Evolutionary conservation across 2,113 vertebrate genomes (phyloP).

Genomic region (Paradoxurus hermaphroditus): DNA sequence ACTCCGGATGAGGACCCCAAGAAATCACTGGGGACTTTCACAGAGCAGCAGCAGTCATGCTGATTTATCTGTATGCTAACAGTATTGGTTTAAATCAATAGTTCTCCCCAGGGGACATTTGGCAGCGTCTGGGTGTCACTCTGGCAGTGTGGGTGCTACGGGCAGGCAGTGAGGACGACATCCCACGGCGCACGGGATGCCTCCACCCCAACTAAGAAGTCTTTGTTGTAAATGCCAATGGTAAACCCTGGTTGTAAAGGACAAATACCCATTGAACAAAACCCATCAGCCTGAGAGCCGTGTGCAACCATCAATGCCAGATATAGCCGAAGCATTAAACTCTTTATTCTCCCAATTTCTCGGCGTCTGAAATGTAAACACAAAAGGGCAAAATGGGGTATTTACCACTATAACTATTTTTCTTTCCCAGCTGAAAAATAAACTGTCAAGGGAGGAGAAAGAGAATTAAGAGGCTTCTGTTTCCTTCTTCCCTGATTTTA

Average conservation of each 20-base stretch:
- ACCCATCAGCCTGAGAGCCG: not conserved
- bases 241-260: not conserved
- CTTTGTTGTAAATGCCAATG: not conserved
- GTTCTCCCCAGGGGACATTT: not conserved
- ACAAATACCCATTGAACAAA: not conserved
- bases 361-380: not conserved
- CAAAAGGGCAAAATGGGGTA: not conserved
- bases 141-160: fast-evolving
- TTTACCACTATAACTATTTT: not conserved
- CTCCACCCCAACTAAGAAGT: fast-evolving
- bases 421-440: not conserved
- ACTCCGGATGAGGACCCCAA: constrained; percentile 48
- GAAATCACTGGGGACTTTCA: constrained; percentile 66
- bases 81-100: not conserved
- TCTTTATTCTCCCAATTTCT: too few species aligned
- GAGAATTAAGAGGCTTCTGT: not conserved
- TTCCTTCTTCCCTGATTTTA: not conserved
- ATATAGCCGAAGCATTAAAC: not conserved
- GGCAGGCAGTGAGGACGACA: not conserved
- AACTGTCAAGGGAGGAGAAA: not conserved
- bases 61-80: constrained; percentile 18
- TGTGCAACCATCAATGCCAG: not conserved
- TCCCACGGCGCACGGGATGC: not conserved
- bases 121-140: not conserved
- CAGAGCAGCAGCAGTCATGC: not conserved